phyloP scores from a whole-genome alignment of 2,113 vertebrate species.

The Gyps fulvus region DNA sequence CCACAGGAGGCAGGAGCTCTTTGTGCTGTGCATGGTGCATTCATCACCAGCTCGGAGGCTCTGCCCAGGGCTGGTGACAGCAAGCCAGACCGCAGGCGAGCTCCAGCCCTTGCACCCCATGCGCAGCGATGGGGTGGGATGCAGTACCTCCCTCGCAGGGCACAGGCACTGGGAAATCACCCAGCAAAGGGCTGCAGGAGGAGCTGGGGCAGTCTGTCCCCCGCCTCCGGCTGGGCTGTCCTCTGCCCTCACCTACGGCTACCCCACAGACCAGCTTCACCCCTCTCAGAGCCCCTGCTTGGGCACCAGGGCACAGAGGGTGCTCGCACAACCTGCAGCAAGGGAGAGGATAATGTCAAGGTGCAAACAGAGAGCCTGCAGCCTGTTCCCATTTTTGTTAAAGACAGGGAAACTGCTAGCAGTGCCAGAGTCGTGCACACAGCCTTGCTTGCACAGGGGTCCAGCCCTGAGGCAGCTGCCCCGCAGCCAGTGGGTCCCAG shows the following conservation, averaged over 20 bases:
- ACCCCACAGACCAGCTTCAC: background rate
- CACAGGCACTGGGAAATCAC: background rate
- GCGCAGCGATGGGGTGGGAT: background rate
- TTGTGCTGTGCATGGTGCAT: fast-evolving
- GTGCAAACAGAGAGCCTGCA: background rate
- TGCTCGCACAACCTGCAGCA: background rate
- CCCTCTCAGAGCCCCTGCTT: background rate
- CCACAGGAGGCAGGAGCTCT: background rate
- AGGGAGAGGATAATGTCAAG: background rate
- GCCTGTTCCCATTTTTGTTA: background rate
- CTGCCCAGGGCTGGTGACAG: background rate
- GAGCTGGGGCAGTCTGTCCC: background rate
- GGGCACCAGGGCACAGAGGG: background rate
- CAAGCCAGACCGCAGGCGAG: fast-evolving
- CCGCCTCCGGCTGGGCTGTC: background rate
- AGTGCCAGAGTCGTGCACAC: fast-evolving
- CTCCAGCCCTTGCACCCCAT: background rate
- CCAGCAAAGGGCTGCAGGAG: background rate
- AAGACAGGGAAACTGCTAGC: background rate
- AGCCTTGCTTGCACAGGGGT: background rate
- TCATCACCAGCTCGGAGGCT: background rate
- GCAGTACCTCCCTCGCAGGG: background rate
- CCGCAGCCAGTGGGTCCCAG: background rate
- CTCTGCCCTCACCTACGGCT: background rate
- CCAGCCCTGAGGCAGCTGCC: background rate